These are phyloP conservation scores for Triplophysa dalaica DNA, from an alignment of 2,113 vertebrate genomes.

Conservation along the genomic window DNA sequence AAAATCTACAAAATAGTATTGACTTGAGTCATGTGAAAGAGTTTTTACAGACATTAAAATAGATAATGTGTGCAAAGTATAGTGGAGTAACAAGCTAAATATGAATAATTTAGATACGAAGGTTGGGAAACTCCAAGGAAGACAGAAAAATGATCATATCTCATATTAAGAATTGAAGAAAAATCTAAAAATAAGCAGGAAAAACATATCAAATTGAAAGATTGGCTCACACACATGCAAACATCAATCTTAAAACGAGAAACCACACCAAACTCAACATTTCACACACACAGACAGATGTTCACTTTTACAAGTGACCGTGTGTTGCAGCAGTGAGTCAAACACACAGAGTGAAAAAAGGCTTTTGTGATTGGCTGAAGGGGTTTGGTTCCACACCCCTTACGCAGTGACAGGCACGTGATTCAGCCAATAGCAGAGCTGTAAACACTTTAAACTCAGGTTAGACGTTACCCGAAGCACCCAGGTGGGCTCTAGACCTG, in stretches of 20 bases:
- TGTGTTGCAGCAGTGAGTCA: constrained; percentile 56
- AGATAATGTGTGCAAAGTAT: not conserved
- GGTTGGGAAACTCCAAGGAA: not conserved
- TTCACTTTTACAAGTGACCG: constrained; percentile 57
- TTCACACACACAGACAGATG: not conserved
- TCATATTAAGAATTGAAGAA: no score
- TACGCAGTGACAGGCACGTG: constrained; percentile 56
- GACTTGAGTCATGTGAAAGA: no score
- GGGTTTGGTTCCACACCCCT: constrained; percentile 47
- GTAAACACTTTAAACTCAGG: constrained; percentile 79
- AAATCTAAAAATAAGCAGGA: not conserved
- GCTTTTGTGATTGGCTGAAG: constrained; percentile 64
- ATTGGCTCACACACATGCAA: constrained; percentile 16
- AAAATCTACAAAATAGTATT: no score
- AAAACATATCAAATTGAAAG: not conserved
- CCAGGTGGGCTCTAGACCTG: constrained; percentile 92
- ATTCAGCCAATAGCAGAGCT: constrained; percentile 84
- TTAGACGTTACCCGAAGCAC: constrained; percentile 86
- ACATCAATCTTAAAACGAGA: not conserved
- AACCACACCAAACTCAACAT: not conserved
- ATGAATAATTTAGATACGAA: no score
- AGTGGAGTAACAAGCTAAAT: no score
- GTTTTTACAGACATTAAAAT: not conserved
- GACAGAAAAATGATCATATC: no score
- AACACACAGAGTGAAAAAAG: constrained; percentile 56